These are phyloP conservation scores for Sarcophaga subvicina DNA, from an alignment of 2,888 invertebrate species.

Conservation along the genomic window DNA sequence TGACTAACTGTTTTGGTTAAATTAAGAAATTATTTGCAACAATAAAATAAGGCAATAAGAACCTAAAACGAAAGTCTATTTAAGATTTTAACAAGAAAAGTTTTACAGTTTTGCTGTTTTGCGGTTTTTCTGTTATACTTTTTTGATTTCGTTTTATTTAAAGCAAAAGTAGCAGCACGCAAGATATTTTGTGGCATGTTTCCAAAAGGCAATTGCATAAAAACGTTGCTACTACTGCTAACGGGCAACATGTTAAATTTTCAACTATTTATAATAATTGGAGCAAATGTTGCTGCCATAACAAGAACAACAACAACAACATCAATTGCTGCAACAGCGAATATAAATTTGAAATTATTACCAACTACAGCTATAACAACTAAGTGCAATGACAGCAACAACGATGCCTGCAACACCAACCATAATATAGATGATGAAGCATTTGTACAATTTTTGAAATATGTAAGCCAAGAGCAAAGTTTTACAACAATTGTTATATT, in stretches of 20 bases:
- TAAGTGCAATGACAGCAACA: slow-evolving; percentile 31
- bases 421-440: slow-evolving; percentile 52
- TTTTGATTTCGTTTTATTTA: not conserved
- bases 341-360: not conserved
- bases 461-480: slow-evolving; percentile 62
- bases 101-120: not conserved
- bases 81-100: too few species aligned
- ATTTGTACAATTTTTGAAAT: slow-evolving; percentile 63
- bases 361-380: slow-evolving; percentile 1
- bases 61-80: not conserved
- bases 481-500: slow-evolving; percentile 66
- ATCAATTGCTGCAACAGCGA: not conserved
- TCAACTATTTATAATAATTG: slow-evolving; percentile 65
- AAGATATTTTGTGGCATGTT: slow-evolving; percentile 39
- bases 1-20: not conserved
- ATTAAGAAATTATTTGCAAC: slow-evolving; percentile 46
- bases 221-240: slow-evolving; percentile 53
- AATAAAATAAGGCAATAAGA: not conserved
- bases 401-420: slow-evolving; percentile 6
- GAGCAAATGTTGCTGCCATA: slow-evolving; percentile 53
- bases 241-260: slow-evolving; percentile 61
- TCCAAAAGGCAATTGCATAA: slow-evolving; percentile 53
- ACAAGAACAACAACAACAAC: not conserved
- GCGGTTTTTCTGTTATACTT: not conserved
- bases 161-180: slow-evolving; percentile 24